Percentiles rank a stretch among this genome's conserved stretches.
Evolutionary conservation across 2,888 invertebrate species (phyloP).

Genomic region (Drosophila histrio): DNA sequence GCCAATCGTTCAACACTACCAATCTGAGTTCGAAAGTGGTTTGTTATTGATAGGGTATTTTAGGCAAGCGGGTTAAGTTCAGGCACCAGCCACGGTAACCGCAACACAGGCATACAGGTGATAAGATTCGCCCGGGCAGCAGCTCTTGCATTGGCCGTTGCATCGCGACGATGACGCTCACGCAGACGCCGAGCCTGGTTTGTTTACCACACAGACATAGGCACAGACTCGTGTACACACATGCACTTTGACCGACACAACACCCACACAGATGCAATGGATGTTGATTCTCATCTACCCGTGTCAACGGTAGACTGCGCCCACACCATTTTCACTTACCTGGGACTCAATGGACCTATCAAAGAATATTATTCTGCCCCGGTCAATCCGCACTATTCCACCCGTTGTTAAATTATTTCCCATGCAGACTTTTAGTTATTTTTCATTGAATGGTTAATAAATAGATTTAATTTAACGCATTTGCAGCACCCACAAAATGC

Average conservation of each 20-base stretch:
- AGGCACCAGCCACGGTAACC: not conserved
- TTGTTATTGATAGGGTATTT: not conserved
- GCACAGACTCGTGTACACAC: not conserved
- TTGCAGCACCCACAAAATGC: slow-evolving; percentile 6
- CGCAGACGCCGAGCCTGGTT: not conserved
- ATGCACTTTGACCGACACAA: slow-evolving; percentile 3
- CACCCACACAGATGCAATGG: slow-evolving; percentile 19
- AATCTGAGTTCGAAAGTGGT: not conserved
- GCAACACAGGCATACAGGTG: slow-evolving; percentile 17
- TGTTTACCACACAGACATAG: slow-evolving; percentile 10
- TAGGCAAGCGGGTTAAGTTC: not conserved
- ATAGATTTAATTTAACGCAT: not conserved
- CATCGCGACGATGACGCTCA: slow-evolving; percentile 3
- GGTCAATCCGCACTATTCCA: slow-evolving; percentile 27
- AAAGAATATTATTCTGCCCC: slow-evolving; percentile 33
- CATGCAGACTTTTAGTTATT: slow-evolving; percentile 50
- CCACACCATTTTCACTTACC: slow-evolving; percentile 38
- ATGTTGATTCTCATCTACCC: not conserved
- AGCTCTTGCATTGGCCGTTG: slow-evolving; percentile 1
- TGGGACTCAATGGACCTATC: slow-evolving; percentile 44
- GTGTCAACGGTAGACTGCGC: not conserved
- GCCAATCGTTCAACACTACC: not conserved
- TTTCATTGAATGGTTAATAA: not conserved
- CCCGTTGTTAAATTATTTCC: slow-evolving; percentile 51
- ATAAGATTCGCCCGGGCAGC: slow-evolving; percentile 37